phyloP scores from a whole-genome alignment of 30 jellyfish, hydroid and myxozoan genomes.

The Phacellophora camtschatica region DNA sequence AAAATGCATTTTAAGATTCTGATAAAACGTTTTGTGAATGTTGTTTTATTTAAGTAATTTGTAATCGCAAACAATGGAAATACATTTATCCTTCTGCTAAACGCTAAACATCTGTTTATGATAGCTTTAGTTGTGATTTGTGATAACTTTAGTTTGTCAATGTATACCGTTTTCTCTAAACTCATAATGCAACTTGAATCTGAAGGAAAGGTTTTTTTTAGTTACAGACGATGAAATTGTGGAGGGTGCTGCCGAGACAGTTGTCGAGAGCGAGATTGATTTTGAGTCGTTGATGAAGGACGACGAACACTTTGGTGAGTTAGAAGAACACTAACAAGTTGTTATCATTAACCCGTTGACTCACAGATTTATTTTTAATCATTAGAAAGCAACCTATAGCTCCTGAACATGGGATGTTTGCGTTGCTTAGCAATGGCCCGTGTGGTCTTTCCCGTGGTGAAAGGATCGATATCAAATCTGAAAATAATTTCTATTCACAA shows the following conservation, averaged over 20 bases:
- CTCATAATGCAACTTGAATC: neutral
- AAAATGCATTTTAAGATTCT: too few species aligned
- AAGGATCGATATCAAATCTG: too few species aligned
- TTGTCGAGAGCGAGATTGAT: slow-evolving; percentile 58
- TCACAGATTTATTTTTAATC: too few species aligned
- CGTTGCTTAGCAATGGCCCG: too few species aligned
- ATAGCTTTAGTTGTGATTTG: neutral
- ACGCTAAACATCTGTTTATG: neutral
- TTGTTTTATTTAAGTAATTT: neutral
- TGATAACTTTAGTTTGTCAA: neutral
- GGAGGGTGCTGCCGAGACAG: neutral
- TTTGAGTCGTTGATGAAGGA: slow-evolving; percentile 3
- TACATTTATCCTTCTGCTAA: neutral
- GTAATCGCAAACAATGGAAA: neutral
- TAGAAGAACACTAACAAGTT: too few species aligned
- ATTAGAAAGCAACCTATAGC: too few species aligned
- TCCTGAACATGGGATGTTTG: too few species aligned
- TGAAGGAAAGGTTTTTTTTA: neutral
- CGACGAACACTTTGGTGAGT: too few species aligned
- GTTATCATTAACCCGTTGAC: too few species aligned
- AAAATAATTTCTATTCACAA: too few species aligned
- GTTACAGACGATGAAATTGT: neutral
- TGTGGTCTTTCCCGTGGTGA: too few species aligned
- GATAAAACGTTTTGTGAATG: too few species aligned
- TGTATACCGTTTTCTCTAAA: neutral